Evolutionary conservation across 2,113 vertebrate genomes (phyloP).

Genomic region (cat (Felis catus)): F.catus_Fca126_mat1.0 CM031411.1:46552501-46553000

Average conservation of each 20-base stretch:
- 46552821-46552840: not conserved
- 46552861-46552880: too few species aligned
- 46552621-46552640: not conserved
- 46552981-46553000: too few species aligned
- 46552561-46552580: not conserved
- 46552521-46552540: not conserved
- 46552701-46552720: not conserved
- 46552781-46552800: not conserved
- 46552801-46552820: not conserved
- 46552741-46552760: not conserved
- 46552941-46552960: too few species aligned
- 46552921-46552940: too few species aligned
- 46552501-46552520: too few species aligned
- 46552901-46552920: too few species aligned
- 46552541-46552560: not conserved
- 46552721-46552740: not conserved
- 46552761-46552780: not conserved
- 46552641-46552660: not conserved
- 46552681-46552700: not conserved
- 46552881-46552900: too few species aligned
- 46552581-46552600: not conserved
- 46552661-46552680: not conserved
- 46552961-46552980: too few species aligned
- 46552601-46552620: too few species aligned
- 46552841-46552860: too few species aligned